Base-by-base conservation (phyloP, 2,113 vertebrate species). In the Noctilio leporinus region DNA sequence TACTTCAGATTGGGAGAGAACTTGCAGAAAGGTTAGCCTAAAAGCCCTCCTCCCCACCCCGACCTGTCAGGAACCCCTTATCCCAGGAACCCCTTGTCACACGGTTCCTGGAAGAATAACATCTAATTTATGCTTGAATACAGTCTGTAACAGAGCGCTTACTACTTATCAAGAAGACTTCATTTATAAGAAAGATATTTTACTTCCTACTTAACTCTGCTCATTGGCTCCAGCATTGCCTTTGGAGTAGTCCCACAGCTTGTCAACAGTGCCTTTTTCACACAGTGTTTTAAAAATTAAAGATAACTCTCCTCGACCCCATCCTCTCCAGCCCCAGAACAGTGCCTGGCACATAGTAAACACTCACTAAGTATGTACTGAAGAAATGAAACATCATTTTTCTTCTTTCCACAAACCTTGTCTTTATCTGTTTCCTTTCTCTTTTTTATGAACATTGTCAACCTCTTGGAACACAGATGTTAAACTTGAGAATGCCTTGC, bases 201-300 rank as follows among this genome's bases (percentile, higher is more conserved):
- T 35, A 59, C 81, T 86, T 88, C 59, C 83, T 69, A 69, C 35
- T 33, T 82, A 73, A 26, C 65, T 95, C 57, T 84, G 11, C 92
- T 88, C 65, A 55, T 59, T 82, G 86, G 53, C 43, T 95, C 72
- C 80, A 85, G 72, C n/a, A 82, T 81, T 93, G 70, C 59, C 65
- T 93, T 62, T 57, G 33, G 76, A 93, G 76, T 47, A 93, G 76
- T 47, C 30, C 72, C 20, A 67, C 45, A 88, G 90, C 53, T 45
- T 69, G 81, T 38, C 65, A 82, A 82, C 19, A 26, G n/a, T 70
- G 73, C 10, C 47, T 95, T 69, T 47, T 75, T 7, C 80, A 59
- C 26, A 62, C 7, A 33, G 47, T 28, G 47, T 59, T 95, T 87
- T 92, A 82, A 95, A 93, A 97, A 77, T 91, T 73, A 78, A 96